phyloP scores from a whole-genome alignment of 1,140 invertebrate genomes.

The Nephila pilipes region DNA sequence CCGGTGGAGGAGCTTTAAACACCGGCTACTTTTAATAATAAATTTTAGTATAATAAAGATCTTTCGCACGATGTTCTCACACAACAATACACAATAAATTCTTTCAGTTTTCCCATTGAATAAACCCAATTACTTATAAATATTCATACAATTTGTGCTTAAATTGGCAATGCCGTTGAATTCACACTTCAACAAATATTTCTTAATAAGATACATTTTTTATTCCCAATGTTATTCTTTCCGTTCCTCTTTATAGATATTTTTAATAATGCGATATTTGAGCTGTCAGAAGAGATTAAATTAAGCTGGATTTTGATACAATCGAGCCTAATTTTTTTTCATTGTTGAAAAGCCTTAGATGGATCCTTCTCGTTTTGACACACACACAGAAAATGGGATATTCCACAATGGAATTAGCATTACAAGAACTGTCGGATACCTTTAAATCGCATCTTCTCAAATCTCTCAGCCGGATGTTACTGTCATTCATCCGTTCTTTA shows the following conservation, averaged over 20 bases:
- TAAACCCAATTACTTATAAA: too few species aligned
- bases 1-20: too few species aligned
- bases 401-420: constrained; percentile 12
- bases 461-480: constrained; percentile 23
- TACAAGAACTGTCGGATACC: constrained; percentile 1
- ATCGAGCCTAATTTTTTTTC: constrained; percentile 20
- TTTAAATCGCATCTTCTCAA: constrained; percentile 1
- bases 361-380: neutral
- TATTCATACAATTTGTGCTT: too few species aligned
- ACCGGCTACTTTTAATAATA: too few species aligned
- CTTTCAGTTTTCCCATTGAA: too few species aligned
- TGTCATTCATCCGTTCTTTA: neutral
- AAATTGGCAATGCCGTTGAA: too few species aligned
- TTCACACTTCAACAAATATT: too few species aligned
- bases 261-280: neutral
- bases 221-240: too few species aligned
- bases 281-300: constrained; percentile 19
- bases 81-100: too few species aligned
- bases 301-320: neutral
- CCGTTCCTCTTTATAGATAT: neutral
- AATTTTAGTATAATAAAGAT: too few species aligned
- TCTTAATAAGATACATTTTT: too few species aligned
- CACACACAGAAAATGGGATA: neutral
- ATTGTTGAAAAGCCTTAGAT: neutral
- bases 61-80: too few species aligned